These are phyloP conservation scores for Torymus texanus DNA, from an alignment of 2,888 invertebrate species.

Conservation along the genomic window DNA sequence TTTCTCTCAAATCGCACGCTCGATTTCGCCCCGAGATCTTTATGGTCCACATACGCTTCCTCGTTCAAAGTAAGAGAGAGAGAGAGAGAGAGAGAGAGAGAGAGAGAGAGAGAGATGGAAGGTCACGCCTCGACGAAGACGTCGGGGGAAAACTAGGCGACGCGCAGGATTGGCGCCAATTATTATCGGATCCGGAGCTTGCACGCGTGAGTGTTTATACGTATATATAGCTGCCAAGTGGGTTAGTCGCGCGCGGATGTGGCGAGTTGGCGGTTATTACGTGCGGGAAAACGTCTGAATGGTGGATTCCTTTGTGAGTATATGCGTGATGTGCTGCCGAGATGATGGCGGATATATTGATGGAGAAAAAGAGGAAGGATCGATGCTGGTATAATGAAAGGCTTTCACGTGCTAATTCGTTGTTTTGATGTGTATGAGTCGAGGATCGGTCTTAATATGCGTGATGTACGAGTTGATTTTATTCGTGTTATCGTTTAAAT, in stretches of 20 bases:
- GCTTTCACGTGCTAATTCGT: too few relatives aligned
- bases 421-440: too few relatives aligned
- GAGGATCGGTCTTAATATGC: too few relatives aligned
- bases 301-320: neutral
- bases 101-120: neutral
- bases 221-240: slow-evolving; percentile 16
- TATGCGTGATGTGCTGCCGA: too few relatives aligned
- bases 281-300: neutral
- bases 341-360: too few relatives aligned
- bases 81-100: neutral
- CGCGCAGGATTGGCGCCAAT: slow-evolving; percentile 14
- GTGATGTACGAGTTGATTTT: too few relatives aligned
- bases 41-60: neutral
- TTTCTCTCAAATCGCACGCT: too few relatives aligned
- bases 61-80: neutral
- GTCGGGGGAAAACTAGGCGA: slow-evolving; percentile 15
- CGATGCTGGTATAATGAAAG: too few relatives aligned
- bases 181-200: slow-evolving; percentile 2
- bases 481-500: too few relatives aligned
- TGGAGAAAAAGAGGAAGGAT: too few relatives aligned
- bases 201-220: neutral
- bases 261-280: neutral
- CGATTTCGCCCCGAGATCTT: too few relatives aligned
- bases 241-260: slow-evolving; percentile 37
- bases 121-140: slow-evolving; percentile 15